Percentiles rank a stretch among this genome's conserved stretches.
Evolutionary conservation across 2,888 invertebrate genomes (phyloP).

Genomic region (Hesperia comma): DNA sequence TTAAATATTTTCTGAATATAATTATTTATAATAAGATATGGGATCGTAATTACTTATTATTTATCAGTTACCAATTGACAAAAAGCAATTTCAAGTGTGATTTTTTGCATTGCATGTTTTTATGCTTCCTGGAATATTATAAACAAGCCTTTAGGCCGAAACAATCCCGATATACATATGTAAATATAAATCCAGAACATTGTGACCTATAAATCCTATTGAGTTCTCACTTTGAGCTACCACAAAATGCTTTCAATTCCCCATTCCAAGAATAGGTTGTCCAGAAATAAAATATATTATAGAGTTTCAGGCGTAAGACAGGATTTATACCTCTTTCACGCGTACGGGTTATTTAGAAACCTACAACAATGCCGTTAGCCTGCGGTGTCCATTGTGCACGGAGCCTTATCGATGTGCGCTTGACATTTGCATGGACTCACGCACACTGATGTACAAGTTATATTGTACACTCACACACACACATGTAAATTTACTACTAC

Average conservation of each 20-base stretch:
- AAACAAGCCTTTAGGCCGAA: too few species aligned
- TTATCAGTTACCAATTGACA: background rate
- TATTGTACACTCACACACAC: background rate
- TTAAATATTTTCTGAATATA: background rate
- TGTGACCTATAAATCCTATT: too few species aligned
- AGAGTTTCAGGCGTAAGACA: background rate
- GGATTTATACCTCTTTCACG: background rate
- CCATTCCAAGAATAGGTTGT: background rate
- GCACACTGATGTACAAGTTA: slow-evolving; percentile 6
- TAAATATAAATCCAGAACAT: too few species aligned
- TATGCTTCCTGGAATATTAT: too few species aligned
- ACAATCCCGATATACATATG: too few species aligned
- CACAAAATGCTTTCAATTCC: background rate
- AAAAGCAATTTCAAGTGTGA: too few species aligned
- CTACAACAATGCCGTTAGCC: slow-evolving; percentile 28
- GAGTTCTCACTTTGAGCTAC: too few species aligned
- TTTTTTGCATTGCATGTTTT: too few species aligned
- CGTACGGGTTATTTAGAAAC: slow-evolving; percentile 24
- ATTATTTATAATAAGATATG: background rate
- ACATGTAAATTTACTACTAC: too few species aligned
- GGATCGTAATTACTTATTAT: background rate
- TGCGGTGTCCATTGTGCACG: slow-evolving; percentile 34
- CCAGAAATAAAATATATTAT: background rate
- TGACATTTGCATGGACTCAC: slow-evolving; percentile 29
- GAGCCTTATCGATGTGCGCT: slow-evolving; percentile 22